phyloP scores from a whole-genome alignment of 2,888 invertebrate species.

The Hermodice carunculata region DNA sequence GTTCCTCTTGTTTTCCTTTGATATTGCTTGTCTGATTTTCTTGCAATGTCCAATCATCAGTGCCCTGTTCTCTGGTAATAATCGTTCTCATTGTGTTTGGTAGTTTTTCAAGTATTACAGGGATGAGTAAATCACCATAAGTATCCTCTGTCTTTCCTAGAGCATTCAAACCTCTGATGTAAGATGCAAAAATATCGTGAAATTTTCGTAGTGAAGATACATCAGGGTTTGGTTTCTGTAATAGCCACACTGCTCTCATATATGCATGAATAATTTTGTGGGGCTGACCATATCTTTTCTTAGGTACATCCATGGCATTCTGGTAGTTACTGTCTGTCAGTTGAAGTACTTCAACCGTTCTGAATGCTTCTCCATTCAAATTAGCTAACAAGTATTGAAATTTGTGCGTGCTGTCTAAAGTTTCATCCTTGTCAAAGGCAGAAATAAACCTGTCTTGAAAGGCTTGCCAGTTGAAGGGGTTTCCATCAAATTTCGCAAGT shows the following conservation, averaged over 20 bases:
- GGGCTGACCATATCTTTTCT: background rate
- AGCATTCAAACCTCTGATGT: background rate
- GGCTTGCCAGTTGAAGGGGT: background rate
- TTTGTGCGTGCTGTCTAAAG: background rate
- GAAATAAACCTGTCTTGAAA: background rate
- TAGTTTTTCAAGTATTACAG: slow-evolving; percentile 5
- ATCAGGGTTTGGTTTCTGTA: background rate
- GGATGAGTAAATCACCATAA: slow-evolving; percentile 3
- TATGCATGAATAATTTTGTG: background rate
- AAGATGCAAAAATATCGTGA: background rate
- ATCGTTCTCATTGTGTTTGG: too few relatives aligned
- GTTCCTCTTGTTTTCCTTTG: too few relatives aligned
- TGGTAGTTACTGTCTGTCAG: slow-evolving; percentile 1
- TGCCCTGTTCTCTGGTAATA: too few relatives aligned
- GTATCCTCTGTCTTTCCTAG: background rate
- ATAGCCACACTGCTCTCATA: slow-evolving; percentile 1
- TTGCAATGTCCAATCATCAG: too few relatives aligned
- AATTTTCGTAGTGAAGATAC: background rate
- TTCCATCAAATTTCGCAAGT: background rate
- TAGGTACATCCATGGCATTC: background rate
- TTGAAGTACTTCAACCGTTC: background rate
- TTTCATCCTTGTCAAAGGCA: background rate
- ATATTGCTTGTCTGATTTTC: too few relatives aligned
- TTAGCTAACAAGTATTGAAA: background rate
- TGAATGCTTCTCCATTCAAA: background rate